Percentiles rank a stretch among this genome's conserved stretches.
Conservation (phyloP, 2,113 vertebrate genomes). For the Corythornis cristatus region DNA sequence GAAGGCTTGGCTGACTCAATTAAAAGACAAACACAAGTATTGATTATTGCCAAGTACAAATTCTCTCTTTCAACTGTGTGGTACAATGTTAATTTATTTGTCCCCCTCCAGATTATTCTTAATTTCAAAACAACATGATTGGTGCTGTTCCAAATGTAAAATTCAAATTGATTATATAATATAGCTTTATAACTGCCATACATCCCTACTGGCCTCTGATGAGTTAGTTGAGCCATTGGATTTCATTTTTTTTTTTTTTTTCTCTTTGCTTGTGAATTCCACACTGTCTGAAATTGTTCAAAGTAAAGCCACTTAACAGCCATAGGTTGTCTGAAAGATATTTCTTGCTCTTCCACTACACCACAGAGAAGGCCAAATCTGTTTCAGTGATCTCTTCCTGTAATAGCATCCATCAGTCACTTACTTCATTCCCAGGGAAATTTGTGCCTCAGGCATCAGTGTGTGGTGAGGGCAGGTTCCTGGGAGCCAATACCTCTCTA, state of each 20-base stretch:
- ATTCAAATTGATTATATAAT: constrained; percentile 49
- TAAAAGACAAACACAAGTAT: constrained; percentile 36
- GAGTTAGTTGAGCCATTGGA: constrained; percentile 19
- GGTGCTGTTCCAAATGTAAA: constrained; percentile 16
- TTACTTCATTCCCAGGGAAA: background rate
- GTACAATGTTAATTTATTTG: constrained; percentile 20
- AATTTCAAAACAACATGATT: constrained; percentile 38
- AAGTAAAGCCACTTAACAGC: background rate
- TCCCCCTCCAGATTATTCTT: constrained; percentile 48
- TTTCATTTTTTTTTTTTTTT: background rate
- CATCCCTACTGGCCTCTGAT: constrained; percentile 18
- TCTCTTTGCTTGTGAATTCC: background rate
- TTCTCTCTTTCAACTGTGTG: background rate
- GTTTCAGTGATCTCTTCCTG: background rate
- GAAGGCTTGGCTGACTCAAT: constrained; percentile 42
- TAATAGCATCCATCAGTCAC: background rate
- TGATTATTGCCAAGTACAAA: constrained; percentile 50
- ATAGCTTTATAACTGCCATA: background rate
- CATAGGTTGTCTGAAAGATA: background rate
- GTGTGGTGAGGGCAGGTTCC: background rate
- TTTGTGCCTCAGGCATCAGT: rapidly evolving
- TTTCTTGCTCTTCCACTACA: background rate
- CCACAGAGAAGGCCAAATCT: background rate
- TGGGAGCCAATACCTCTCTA: background rate
- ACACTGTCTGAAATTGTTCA: background rate